A percentile compares a stretch with the other conserved stretches of the same genome.
phyloP scores from a whole-genome alignment of 64 coral and sea anemone species.

The Montipora sp. region DNA sequence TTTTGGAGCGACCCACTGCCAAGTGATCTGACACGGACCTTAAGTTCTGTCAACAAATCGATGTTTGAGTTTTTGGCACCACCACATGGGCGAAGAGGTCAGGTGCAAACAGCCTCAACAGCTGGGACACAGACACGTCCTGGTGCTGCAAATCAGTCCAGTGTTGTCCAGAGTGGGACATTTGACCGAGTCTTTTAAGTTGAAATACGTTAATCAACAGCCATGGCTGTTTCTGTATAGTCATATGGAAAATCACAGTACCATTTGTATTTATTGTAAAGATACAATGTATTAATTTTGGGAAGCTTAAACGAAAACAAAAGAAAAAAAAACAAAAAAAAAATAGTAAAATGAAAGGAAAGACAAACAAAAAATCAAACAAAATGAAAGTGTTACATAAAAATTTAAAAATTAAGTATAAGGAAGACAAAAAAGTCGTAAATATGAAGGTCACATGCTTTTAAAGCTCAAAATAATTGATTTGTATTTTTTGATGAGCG shows the following conservation, averaged over 20 bases:
- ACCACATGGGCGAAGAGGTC: slow-evolving; percentile 73
- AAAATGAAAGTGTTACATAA: neutral
- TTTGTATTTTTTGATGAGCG: slow-evolving; percentile 12
- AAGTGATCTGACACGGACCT: slow-evolving; percentile 83
- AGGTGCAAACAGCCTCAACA: slow-evolving; percentile 9
- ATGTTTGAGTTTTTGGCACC: slow-evolving; percentile 99
- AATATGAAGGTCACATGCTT: slow-evolving; percentile 68
- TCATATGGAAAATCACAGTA: slow-evolving; percentile 5
- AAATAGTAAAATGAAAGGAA: slow-evolving; percentile 64
- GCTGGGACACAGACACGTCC: slow-evolving; percentile 25
- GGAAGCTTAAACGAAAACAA: neutral
- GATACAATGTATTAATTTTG: neutral
- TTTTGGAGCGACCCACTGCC: slow-evolving; percentile 99
- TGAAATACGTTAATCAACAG: slow-evolving; percentile 13
- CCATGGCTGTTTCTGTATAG: neutral
- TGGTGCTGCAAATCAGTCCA: slow-evolving; percentile 31
- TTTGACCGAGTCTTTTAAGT: slow-evolving; percentile 79
- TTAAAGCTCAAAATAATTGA: slow-evolving; percentile 3
- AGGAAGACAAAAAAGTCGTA: slow-evolving; percentile 32
- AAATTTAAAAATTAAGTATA: slow-evolving; percentile 12
- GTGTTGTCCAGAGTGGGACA: slow-evolving; percentile 56
- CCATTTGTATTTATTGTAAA: slow-evolving; percentile 18
- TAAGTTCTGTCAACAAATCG: slow-evolving; percentile 82
- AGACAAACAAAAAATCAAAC: slow-evolving; percentile 23
- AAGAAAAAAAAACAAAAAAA: slow-evolving; percentile 5